Evolutionary conservation across 2,113 vertebrate species (phyloP).

Genomic region (Neoarius graeffei): DNA sequence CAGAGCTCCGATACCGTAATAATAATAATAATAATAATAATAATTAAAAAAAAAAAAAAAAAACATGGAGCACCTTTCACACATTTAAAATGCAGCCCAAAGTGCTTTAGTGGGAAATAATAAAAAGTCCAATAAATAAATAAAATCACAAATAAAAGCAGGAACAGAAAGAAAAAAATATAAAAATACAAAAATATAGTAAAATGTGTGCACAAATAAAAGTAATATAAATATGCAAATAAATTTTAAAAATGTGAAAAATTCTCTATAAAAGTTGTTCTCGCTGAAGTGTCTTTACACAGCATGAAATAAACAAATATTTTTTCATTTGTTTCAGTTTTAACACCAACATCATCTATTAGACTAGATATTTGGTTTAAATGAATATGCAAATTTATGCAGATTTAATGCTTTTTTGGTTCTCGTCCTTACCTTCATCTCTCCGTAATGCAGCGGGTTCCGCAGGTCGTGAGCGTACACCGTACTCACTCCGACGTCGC

Average conservation of each 20-base stretch:
- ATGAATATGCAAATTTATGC: neutral
- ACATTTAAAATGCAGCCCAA: neutral
- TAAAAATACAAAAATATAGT: neutral
- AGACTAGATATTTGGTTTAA: neutral
- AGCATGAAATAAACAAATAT: neutral
- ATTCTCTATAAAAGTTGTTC: neutral
- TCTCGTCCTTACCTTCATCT: constrained; percentile 84
- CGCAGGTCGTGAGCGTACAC: constrained; percentile 86
- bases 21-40: no score
- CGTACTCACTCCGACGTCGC: constrained; percentile 81
- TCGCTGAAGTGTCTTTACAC: neutral
- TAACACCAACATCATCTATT: neutral
- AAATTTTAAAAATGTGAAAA: no score
- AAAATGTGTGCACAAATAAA: no score
- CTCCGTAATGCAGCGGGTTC: constrained; percentile 85
- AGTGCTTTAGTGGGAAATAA: neutral
- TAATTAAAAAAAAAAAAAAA: no score
- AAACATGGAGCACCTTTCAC: neutral
- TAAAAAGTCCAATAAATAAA: neutral
- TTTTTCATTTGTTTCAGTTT: neutral
- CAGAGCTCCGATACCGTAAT: neutral
- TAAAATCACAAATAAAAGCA: neutral
- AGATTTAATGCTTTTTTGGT: neutral
- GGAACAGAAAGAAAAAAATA: no score
- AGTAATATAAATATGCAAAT: no score